Evolutionary conservation across 2,797 vertebrate genomes (phyloP).

Genomic region (Oreortyx pictus): DNA sequence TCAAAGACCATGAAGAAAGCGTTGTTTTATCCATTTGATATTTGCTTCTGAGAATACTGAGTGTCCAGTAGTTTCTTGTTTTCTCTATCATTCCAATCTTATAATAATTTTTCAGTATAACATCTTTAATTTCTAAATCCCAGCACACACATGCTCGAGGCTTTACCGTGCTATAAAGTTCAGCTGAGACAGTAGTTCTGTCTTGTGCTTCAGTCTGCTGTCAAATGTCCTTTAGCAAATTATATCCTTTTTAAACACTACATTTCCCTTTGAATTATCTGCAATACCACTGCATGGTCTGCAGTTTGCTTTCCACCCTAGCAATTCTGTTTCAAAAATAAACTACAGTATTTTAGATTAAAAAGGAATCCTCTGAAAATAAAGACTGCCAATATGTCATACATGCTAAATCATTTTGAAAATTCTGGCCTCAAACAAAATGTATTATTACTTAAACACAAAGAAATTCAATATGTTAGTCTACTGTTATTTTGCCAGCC

Average conservation of each 20-base stretch:
- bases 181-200: neutral
- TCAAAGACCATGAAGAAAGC: neutral
- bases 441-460: slow-evolving; percentile 13
- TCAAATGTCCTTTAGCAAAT: slow-evolving; percentile 43
- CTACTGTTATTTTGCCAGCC: neutral
- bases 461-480: slow-evolving; percentile 20
- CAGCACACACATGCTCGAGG: neutral
- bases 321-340: slow-evolving; percentile 36
- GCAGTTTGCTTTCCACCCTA: slow-evolving; percentile 1
- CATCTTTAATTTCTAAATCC: neutral
- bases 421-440: neutral
- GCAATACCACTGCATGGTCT: neutral
- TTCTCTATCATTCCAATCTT: neutral
- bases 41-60: neutral
- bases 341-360: slow-evolving; percentile 27
- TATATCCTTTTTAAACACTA: neutral
- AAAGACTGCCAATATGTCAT: neutral
- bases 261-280: slow-evolving; percentile 59
- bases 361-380: slow-evolving; percentile 18
- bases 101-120: neutral
- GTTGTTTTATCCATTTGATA: neutral
- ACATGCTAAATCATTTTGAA: neutral
- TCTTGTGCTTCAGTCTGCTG: neutral
- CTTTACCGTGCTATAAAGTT: neutral
- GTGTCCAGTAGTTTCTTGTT: neutral